These are phyloP conservation scores for Heliocidaris tuberculata DNA, from an alignment of 35 echinoderm and acorn worm species.

Conservation along the genomic window DNA sequence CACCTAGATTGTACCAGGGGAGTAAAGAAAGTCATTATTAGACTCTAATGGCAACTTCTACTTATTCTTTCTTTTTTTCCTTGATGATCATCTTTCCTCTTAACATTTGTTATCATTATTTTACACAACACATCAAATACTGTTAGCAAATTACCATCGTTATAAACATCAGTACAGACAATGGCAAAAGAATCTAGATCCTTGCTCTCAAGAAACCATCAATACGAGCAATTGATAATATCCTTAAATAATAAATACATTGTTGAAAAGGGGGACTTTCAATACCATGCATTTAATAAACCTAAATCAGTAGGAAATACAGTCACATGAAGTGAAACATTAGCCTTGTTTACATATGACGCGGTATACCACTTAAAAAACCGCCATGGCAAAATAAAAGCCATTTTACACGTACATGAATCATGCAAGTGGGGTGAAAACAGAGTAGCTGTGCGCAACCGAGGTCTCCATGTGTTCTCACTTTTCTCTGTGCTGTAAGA, in stretches of 20 bases:
- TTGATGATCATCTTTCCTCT: neutral
- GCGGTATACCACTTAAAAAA: no score
- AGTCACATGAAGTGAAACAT: neutral
- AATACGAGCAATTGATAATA: neutral
- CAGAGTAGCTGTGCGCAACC: no score
- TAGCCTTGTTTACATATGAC: no score
- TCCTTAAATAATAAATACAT: neutral
- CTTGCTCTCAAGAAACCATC: neutral
- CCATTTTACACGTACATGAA: no score
- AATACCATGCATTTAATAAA: neutral
- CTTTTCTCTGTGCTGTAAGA: no score
- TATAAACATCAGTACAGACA: neutral
- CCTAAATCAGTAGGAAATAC: neutral
- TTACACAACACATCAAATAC: neutral
- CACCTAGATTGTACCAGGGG: constrained; percentile 50
- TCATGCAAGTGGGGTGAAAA: no score
- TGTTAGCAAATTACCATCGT: neutral
- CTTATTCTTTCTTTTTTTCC: neutral
- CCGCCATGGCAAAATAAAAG: no score
- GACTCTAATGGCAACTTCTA: neutral
- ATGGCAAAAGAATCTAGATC: neutral
- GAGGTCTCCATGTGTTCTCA: no score
- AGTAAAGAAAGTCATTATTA: constrained; percentile 16
- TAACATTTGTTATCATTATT: neutral
- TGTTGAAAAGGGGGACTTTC: neutral